Percentiles rank a stretch among this genome's conserved stretches.
Evolutionary conservation across 2,113 vertebrate genomes (phyloP).

Genomic region (Marmota monax): DNA sequence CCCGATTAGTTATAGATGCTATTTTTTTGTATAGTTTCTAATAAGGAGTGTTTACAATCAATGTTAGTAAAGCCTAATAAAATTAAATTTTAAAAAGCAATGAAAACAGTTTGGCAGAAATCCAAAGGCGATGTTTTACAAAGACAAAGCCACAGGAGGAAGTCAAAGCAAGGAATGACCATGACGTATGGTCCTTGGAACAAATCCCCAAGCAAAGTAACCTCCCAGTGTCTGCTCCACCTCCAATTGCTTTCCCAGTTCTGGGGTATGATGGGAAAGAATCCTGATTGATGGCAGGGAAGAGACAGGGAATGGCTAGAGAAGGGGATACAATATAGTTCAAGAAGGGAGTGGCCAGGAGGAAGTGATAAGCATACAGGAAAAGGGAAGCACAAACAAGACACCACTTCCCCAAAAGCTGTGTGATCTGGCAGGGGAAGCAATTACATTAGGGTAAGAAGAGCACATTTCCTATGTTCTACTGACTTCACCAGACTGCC

Average conservation of each 20-base stretch:
- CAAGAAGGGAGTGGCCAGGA: neutral
- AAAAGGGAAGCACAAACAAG: neutral
- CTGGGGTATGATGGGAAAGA: fast-evolving
- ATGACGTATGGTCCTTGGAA: fast-evolving
- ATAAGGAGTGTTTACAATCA: neutral
- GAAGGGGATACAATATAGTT: too few species aligned
- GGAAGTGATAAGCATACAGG: neutral
- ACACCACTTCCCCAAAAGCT: neutral
- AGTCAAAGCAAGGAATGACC: neutral
- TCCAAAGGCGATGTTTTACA: neutral
- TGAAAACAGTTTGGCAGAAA: neutral
- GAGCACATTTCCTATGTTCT: neutral
- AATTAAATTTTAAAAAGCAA: neutral
- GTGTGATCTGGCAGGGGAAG: conserved; percentile 15
- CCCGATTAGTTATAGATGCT: neutral
- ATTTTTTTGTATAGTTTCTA: neutral
- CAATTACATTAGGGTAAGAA: conserved; percentile 8
- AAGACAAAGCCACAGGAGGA: neutral
- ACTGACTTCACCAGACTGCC: neutral
- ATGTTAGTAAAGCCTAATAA: neutral
- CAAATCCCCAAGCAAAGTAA: neutral
- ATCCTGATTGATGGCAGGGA: neutral
- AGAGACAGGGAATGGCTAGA: neutral
- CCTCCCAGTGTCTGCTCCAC: fast-evolving
- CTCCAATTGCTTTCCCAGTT: neutral